phyloP scores from a whole-genome alignment of 2,113 vertebrate genomes.

The Miniopterus natalensis region DNA sequence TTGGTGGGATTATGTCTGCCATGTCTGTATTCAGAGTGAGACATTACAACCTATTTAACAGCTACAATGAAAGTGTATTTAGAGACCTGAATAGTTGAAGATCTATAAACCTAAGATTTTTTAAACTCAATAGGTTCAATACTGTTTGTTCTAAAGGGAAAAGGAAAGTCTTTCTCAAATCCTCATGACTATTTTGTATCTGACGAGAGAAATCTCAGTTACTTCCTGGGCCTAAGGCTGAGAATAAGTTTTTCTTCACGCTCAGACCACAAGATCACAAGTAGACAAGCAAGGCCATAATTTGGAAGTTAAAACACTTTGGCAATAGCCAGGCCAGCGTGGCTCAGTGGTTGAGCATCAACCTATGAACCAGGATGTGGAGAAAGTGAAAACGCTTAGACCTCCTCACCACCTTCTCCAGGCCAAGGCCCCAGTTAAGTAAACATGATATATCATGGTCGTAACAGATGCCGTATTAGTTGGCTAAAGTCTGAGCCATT shows the following conservation, averaged over 20 bases:
- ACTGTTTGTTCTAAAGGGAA: slow-evolving; percentile 1
- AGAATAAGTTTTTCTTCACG: background rate
- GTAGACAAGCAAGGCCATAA: background rate
- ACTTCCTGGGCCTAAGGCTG: background rate
- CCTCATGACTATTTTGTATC: background rate
- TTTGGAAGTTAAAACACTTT: background rate
- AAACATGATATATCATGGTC: too few relatives aligned
- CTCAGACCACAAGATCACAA: background rate
- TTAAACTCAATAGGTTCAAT: background rate
- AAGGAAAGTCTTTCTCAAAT: background rate
- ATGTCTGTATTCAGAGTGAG: background rate
- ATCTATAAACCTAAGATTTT: background rate
- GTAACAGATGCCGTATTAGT: too few relatives aligned
- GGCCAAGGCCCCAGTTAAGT: too few relatives aligned
- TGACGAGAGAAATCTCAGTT: background rate
- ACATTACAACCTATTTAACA: background rate
- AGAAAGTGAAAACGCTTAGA: too few relatives aligned
- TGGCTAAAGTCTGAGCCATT: too few relatives aligned
- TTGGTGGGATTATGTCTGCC: background rate
- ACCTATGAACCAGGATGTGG: too few relatives aligned
- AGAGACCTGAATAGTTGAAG: slow-evolving; percentile 13
- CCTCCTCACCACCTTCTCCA: too few relatives aligned
- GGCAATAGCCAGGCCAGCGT: too few relatives aligned
- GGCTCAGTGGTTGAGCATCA: too few relatives aligned
- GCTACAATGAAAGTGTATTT: background rate